phyloP scores from a whole-genome alignment of 1,140 invertebrate genomes.

The Cyclina sinensis region DNA sequence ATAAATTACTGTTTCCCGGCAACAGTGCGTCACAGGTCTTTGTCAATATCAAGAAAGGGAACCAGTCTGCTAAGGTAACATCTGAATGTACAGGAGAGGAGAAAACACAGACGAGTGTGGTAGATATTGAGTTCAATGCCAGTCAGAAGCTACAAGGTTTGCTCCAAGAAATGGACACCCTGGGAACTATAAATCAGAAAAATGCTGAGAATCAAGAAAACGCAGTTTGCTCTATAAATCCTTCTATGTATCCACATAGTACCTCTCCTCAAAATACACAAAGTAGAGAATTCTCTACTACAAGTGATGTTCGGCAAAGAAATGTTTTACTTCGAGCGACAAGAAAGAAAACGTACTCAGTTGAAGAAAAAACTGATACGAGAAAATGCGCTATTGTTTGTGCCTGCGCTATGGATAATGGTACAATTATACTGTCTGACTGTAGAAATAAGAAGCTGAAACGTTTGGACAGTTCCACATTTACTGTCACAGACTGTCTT shows the following conservation, averaged over 20 bases:
- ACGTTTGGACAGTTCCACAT: conserved; percentile 1
- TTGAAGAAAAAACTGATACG: background rate
- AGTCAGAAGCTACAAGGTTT: background rate
- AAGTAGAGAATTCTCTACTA: too few relatives aligned
- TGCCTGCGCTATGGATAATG: background rate
- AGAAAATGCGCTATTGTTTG: too few relatives aligned
- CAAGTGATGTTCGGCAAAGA: too few relatives aligned
- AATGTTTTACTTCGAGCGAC: background rate
- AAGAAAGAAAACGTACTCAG: background rate
- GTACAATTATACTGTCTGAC: background rate
- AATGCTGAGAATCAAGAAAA: background rate
- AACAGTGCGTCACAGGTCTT: background rate
- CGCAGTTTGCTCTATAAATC: too few relatives aligned
- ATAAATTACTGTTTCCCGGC: background rate
- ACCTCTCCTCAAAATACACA: too few relatives aligned
- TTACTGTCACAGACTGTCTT: background rate
- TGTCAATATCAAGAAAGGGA: background rate
- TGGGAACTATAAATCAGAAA: background rate
- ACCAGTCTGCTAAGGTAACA: background rate
- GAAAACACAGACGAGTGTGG: background rate
- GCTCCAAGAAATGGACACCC: background rate
- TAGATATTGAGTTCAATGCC: background rate
- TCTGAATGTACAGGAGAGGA: background rate
- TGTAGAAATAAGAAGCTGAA: background rate
- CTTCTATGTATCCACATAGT: too few relatives aligned